Conservation (phyloP, 2,888 invertebrate species). For the Brassicogethes aeneus region DNA sequence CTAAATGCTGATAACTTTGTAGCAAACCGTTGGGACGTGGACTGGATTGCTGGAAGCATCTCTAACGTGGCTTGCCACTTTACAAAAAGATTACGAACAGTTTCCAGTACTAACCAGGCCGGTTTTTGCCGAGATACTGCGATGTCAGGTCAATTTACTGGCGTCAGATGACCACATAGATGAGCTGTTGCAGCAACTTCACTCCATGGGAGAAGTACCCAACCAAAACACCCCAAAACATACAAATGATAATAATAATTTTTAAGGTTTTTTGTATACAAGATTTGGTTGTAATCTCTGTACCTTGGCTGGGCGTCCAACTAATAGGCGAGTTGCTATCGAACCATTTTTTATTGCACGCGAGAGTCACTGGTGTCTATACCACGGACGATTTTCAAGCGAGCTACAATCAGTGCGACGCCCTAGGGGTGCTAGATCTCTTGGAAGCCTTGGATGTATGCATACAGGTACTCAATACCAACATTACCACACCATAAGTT, state of each 20-base stretch:
- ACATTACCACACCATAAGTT: constrained; percentile 1
- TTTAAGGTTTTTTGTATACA: constrained; percentile 37
- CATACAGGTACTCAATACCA: constrained; percentile 44
- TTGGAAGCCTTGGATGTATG: constrained; percentile 64
- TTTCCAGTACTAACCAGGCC: constrained; percentile 55
- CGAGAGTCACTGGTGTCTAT: constrained; percentile 59
- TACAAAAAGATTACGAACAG: constrained; percentile 46
- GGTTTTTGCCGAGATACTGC: constrained; percentile 47
- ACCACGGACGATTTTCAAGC: constrained; percentile 65
- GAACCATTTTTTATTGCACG: constrained; percentile 43
- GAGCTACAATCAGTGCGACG: constrained; percentile 60
- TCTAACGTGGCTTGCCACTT: constrained; percentile 41
- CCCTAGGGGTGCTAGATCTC: constrained; percentile 55
- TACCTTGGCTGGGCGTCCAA: constrained; percentile 59
- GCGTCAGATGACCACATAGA: constrained; percentile 55
- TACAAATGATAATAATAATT: constrained; percentile 1
- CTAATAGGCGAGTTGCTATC: constrained; percentile 58
- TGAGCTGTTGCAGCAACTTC: constrained; percentile 53
- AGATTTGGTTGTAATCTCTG: constrained; percentile 56
- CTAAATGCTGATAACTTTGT: too few relatives aligned
- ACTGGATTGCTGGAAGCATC: constrained; percentile 53
- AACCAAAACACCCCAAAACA: neutral
- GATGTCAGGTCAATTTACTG: constrained; percentile 53
- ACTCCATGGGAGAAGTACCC: constrained; percentile 56
- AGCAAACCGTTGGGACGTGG: constrained; percentile 41